A percentile compares a stretch with the other conserved stretches of the same genome.
Evolutionary conservation across 2,888 invertebrate species (phyloP).

Genomic region (Notodonta ziczac): DNA sequence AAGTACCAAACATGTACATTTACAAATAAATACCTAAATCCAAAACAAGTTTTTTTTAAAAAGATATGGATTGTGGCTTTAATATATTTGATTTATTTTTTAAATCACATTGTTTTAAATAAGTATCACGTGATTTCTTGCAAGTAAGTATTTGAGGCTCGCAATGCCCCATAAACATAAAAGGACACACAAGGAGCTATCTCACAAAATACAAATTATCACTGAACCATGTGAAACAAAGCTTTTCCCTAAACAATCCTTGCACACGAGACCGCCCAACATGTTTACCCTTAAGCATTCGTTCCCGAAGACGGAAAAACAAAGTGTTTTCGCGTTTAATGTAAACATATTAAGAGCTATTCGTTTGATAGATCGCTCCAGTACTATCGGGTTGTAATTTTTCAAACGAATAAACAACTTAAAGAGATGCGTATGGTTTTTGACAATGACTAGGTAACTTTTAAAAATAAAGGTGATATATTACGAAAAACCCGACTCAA

Average conservation of each 20-base stretch:
- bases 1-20: too few relatives aligned
- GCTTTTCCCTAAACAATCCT: not conserved
- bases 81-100: too few relatives aligned
- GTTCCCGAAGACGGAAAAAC: not conserved
- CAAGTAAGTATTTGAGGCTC: too few relatives aligned
- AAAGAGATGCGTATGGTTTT: not conserved
- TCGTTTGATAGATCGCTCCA: not conserved
- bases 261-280: not conserved
- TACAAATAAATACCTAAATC: too few relatives aligned
- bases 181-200: not conserved
- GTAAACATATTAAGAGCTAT: conserved; percentile 3
- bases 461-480: too few relatives aligned
- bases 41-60: too few relatives aligned
- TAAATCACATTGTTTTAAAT: too few relatives aligned
- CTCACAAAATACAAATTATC: not conserved
- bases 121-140: too few relatives aligned
- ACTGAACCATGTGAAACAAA: not conserved
- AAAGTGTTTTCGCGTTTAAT: not conserved
- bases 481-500: too few relatives aligned
- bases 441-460: too few relatives aligned
- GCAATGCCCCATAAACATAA: too few relatives aligned
- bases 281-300: conserved; percentile 1
- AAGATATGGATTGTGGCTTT: too few relatives aligned
- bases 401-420: not conserved
- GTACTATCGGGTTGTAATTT: not conserved